Conservation (phyloP, 92 coral and sea anemone species). For the Palythoa grandis region DNA sequence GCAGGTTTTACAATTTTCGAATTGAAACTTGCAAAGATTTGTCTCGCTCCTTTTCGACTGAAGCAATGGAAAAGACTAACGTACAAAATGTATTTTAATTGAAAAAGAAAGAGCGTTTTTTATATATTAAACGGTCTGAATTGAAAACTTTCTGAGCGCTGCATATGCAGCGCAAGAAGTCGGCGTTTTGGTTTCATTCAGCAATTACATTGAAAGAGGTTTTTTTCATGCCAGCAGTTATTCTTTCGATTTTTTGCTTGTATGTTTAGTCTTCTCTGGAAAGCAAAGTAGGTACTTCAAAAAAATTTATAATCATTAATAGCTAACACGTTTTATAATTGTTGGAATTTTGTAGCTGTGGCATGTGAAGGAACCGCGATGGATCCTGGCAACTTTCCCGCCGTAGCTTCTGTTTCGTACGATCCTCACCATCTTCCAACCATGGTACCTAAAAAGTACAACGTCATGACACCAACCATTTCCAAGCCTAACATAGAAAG, state of each 20-base stretch:
- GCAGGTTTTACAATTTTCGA: too few species aligned
- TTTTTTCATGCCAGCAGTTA: neutral
- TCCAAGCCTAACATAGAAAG: neutral
- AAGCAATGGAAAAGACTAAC: neutral
- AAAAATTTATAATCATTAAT: neutral
- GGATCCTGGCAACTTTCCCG: neutral
- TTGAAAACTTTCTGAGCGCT: constrained; percentile 3
- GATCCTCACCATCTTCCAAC: neutral
- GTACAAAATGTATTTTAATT: neutral
- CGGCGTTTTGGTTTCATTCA: neutral
- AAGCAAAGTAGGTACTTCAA: neutral
- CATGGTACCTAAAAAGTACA: neutral
- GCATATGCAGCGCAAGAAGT: too few species aligned
- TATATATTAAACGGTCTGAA: neutral
- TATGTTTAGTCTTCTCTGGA: neutral
- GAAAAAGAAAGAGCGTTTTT: neutral
- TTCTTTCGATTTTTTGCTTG: neutral
- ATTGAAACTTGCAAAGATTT: too few species aligned
- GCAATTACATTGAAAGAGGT: neutral
- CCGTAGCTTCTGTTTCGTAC: neutral
- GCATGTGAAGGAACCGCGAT: neutral
- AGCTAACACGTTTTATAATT: neutral
- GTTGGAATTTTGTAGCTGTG: neutral
- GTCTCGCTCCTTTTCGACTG: neutral
- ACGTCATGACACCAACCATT: neutral